Base-by-base conservation (phyloP, 2,888 invertebrate species). In the Fragum whitleyi region DNA sequence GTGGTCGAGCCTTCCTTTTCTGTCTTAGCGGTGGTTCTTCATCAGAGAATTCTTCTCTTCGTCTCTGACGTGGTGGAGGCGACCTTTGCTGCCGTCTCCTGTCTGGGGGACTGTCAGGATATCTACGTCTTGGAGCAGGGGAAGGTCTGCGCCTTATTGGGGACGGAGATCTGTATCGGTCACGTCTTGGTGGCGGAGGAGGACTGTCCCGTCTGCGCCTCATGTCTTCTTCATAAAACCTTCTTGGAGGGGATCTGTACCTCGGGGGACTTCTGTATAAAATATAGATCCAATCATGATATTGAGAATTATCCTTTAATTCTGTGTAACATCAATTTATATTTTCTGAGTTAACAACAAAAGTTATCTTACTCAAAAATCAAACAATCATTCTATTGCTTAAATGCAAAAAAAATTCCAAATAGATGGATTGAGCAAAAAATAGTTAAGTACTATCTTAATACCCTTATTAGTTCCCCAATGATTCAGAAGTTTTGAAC, bases 241-340 rank as follows among this genome's bases (percentile, higher is more conserved):
- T 32, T 62, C 78, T 61, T 26, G 72, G 83, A 23, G 77, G 83
- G n/a, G 77, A 77, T 65, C 83, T 79, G 59, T 61, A 71, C 55
- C 77, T 62, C 2, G 77, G 79, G 6, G 81, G 79, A 65, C 77
- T 79, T 55, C 81, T 84, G 68, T n/a, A 73, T 55, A 47, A 9
- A 39, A n/a, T n/a, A n/a, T n/a, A n/a, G n/a, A n/a, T n/a, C n/a
- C n/a, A n/a, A n/a, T n/a, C n/a, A n/a, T n/a, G n/a, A 57, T n/a
- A 69, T 28, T 69, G 14, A 36, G 23, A 16, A 16, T 47, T 47
- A 14, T 47, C 47, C 16, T 11, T 47, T 14, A 47, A 11, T 47
- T 47, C 16, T n/a, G n/a, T n/a, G n/a, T n/a, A n/a, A n/a, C n/a
- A n/a, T n/a, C n/a, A n/a, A n/a, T n/a, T n/a, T n/a, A n/a, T n/a